Conservation (phyloP, 35 echinoderm and acorn worm species). For the Acanthaster planci region DNA sequence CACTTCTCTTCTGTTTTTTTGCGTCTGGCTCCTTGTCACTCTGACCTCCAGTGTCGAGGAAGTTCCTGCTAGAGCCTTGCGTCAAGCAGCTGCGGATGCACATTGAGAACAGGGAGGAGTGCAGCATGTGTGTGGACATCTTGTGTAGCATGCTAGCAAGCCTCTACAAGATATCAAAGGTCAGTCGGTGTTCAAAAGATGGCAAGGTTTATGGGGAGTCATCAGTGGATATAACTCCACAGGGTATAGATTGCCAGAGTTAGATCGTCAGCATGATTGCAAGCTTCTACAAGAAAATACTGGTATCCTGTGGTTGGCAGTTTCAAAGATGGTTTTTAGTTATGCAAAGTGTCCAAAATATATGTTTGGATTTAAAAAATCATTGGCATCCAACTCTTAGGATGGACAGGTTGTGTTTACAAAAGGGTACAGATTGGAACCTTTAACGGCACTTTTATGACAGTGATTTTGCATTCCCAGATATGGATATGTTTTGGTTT, state of each 20-base stretch:
- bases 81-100: constrained; percentile 48
- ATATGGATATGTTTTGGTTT: not conserved
- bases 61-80: constrained; percentile 45
- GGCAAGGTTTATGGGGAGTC: not conserved
- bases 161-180: constrained; percentile 49
- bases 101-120: constrained; percentile 39
- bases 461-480: too few relatives aligned
- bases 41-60: constrained; percentile 52
- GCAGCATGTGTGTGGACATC: constrained; percentile 44
- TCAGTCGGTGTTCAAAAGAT: not conserved
- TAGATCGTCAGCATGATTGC: constrained; percentile 50
- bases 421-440: too few relatives aligned
- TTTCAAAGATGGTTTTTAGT: too few relatives aligned
- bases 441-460: too few relatives aligned
- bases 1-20: too few relatives aligned
- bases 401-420: not conserved
- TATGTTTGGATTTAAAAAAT: too few relatives aligned
- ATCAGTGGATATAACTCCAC: not conserved
- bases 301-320: too few relatives aligned
- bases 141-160: constrained; percentile 53
- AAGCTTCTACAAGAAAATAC: constrained; percentile 31
- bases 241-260: constrained; percentile 14
- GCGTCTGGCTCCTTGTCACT: not conserved
- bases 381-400: not conserved
- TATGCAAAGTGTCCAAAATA: too few relatives aligned